Percentiles rank a stretch among this genome's conserved stretches.
phyloP scores from a whole-genome alignment of 2,113 vertebrate genomes.

The Pseudonaja textilis region DNA sequence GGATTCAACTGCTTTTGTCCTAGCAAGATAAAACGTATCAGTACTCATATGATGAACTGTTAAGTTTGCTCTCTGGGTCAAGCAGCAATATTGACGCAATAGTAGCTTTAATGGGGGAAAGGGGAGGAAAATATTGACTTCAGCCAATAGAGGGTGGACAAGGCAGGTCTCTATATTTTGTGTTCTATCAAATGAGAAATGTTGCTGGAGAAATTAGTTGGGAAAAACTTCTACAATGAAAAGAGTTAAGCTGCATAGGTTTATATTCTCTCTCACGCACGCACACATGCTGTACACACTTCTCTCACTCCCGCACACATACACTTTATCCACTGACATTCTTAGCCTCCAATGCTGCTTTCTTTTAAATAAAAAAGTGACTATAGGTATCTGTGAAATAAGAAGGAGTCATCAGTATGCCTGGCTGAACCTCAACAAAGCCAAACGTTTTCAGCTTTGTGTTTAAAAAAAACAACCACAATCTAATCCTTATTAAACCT shows the following conservation, averaged over 20 bases:
- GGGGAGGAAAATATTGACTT: background rate
- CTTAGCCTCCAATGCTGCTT: background rate
- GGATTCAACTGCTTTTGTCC: background rate
- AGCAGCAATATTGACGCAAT: background rate
- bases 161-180: background rate
- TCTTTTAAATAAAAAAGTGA: background rate
- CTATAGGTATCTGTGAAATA: background rate
- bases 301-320: background rate
- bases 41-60: too few relatives aligned
- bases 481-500: background rate
- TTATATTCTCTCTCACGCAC: background rate
- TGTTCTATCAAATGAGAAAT: background rate
- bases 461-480: too few relatives aligned
- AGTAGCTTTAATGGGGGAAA: background rate
- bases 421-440: background rate
- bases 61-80: background rate
- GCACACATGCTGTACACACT: background rate
- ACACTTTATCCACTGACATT: background rate
- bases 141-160: background rate
- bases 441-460: background rate
- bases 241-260: background rate
- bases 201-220: background rate
- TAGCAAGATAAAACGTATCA: background rate
- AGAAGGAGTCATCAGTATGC: background rate
- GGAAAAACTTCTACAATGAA: background rate